A percentile compares a stretch with the other conserved stretches of the same genome.
Evolutionary conservation across 1,140 invertebrate species (phyloP).

Genomic region (Thereuonema tuberculata): DNA sequence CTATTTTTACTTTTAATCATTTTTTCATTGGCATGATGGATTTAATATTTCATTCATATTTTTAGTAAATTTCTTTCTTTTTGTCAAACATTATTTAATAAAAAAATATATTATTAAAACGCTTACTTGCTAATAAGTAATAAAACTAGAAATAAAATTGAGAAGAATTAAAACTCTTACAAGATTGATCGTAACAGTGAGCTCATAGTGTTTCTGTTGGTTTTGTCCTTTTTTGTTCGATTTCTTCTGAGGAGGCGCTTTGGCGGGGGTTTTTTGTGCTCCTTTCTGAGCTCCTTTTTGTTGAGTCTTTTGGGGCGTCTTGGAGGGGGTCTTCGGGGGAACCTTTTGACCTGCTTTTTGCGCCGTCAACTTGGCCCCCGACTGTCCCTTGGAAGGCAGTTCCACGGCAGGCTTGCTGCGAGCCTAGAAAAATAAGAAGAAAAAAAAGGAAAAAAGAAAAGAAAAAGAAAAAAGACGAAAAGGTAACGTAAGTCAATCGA

Average conservation of each 20-base stretch:
- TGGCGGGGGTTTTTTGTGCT: slow-evolving; percentile 18
- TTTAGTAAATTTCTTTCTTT: too few species aligned
- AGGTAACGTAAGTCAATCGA: neutral
- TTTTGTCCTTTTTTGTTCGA: slow-evolving; percentile 49
- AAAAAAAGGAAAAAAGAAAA: slow-evolving; percentile 16
- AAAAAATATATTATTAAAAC: too few species aligned
- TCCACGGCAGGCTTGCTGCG: slow-evolving; percentile 62
- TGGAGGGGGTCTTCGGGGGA: slow-evolving; percentile 17
- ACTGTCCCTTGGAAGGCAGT: slow-evolving; percentile 35
- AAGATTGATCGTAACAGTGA: slow-evolving; percentile 65
- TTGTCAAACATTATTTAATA: too few species aligned
- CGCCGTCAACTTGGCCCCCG: slow-evolving; percentile 44
- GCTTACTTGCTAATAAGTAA: too few species aligned
- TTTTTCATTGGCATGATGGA: too few species aligned
- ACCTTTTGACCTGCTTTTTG: slow-evolving; percentile 38
- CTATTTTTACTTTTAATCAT: too few species aligned
- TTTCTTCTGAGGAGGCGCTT: slow-evolving; percentile 22
- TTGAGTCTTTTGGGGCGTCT: slow-evolving; percentile 15
- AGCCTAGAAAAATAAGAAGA: slow-evolving; percentile 37
- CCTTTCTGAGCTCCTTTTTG: slow-evolving; percentile 27
- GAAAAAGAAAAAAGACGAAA: neutral
- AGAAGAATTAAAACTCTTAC: slow-evolving; percentile 40
- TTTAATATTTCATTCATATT: too few species aligned
- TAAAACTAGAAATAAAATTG: too few species aligned
- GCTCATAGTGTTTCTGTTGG: slow-evolving; percentile 59